Evolutionary conservation across 2,888 invertebrate genomes (phyloP).

Genomic region (Yponomeuta cagnagella): DNA sequence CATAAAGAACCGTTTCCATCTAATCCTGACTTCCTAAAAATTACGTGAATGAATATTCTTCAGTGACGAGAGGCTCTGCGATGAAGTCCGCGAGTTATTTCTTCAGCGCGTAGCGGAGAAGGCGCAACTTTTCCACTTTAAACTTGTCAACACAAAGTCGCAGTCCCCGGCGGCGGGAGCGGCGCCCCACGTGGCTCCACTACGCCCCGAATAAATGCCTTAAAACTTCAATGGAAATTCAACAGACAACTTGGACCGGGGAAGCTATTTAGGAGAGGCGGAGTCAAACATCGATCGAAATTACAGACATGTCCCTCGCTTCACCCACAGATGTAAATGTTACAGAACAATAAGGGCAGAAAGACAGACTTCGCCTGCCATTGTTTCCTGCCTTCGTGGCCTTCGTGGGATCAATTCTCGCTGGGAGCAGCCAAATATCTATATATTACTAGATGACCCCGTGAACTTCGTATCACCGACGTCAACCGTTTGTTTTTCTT

Average conservation of each 20-base stretch:
- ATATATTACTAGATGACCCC: too few relatives aligned
- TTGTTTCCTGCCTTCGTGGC: background rate
- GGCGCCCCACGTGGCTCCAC: background rate
- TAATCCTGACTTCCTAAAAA: too few relatives aligned
- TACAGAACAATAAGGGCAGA: background rate
- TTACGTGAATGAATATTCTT: background rate
- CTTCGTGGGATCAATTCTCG: too few relatives aligned
- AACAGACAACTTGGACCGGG: background rate
- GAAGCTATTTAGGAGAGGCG: background rate
- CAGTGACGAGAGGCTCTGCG: background rate
- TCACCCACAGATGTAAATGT: background rate
- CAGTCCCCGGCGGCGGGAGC: background rate
- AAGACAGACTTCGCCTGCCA: background rate
- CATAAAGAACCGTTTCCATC: too few relatives aligned
- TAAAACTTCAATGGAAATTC: background rate
- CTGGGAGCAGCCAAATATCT: too few relatives aligned
- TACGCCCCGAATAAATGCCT: background rate
- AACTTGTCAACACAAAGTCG: background rate
- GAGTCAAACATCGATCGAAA: background rate
- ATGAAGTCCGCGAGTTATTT: background rate
- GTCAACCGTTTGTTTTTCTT: too few relatives aligned
- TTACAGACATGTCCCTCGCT: background rate
- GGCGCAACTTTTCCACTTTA: slow-evolving; percentile 5
- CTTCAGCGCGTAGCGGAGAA: background rate
- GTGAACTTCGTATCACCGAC: too few relatives aligned